phyloP scores from a whole-genome alignment of 2,113 vertebrate species.

The Holacanthus passer region DNA sequence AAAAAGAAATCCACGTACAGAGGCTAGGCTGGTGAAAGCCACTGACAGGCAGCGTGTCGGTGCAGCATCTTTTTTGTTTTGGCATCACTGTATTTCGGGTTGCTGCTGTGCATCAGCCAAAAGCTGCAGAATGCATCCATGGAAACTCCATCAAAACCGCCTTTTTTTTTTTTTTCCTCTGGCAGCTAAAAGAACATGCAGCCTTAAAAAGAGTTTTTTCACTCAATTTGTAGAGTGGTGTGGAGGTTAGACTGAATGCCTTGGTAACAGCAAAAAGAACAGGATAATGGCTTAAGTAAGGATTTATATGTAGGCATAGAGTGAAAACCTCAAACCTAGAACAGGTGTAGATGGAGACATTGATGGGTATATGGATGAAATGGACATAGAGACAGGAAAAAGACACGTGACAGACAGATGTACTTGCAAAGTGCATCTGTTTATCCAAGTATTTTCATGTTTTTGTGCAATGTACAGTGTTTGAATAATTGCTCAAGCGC shows the following conservation, averaged over 20 bases:
- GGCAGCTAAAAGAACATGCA: constrained; percentile 24
- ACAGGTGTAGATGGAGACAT: neutral
- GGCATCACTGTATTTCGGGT: constrained; percentile 37
- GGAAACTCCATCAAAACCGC: constrained; percentile 43
- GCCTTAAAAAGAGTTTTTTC: neutral
- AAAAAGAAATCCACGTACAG: constrained; percentile 25
- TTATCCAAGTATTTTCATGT: constrained; percentile 15
- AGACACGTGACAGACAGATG: neutral
- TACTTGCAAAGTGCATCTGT: constrained; percentile 3
- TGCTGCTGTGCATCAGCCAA: constrained; percentile 53
- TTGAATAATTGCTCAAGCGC: constrained; percentile 18
- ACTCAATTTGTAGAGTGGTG: constrained; percentile 5
- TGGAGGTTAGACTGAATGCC: neutral
- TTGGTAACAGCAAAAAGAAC: constrained; percentile 15
- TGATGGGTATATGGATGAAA: neutral
- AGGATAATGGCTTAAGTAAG: neutral
- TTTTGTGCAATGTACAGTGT: constrained; percentile 3
- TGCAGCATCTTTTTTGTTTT: constrained; percentile 45
- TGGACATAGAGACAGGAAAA: neutral
- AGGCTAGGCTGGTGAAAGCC: constrained; percentile 38
- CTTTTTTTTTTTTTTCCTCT: constrained; percentile 33
- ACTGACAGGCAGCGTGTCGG: constrained; percentile 49
- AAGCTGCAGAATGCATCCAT: constrained; percentile 43
- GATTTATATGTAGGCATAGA: neutral
- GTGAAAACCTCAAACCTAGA: neutral